Evolutionary conservation across 2,797 vertebrate species (phyloP).

Genomic region (Characodon lateralis): DNA sequence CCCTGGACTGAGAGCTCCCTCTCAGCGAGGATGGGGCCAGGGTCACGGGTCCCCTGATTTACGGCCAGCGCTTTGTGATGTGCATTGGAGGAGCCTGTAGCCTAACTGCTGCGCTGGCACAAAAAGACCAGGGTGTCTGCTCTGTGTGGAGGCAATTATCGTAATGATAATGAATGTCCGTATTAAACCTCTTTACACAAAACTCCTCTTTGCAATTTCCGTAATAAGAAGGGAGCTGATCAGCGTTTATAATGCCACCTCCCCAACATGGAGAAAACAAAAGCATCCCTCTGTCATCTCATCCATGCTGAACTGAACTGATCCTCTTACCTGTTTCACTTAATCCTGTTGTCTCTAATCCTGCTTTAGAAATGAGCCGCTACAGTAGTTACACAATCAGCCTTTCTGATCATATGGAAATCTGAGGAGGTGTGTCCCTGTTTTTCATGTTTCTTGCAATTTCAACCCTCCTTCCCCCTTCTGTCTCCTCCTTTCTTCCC

Average conservation of each 20-base stretch:
- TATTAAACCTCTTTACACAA: constrained; percentile 56
- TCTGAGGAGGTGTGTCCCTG: constrained; percentile 8
- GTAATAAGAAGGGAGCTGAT: constrained; percentile 51
- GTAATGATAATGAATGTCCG: constrained; percentile 70
- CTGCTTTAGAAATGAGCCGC: constrained; percentile 58
- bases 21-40: constrained; percentile 65
- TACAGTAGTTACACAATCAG: constrained; percentile 69
- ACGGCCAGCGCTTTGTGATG: constrained; percentile 69
- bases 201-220: constrained; percentile 51
- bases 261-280: constrained; percentile 62
- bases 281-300: constrained; percentile 63
- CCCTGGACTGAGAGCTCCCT: constrained; percentile 69
- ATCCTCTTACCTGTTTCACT: constrained; percentile 76
- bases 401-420: constrained; percentile 56
- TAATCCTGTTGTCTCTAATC: constrained; percentile 77
- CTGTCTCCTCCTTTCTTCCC: constrained; percentile 33
- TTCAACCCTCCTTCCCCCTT: constrained; percentile 12
- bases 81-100: constrained; percentile 54
- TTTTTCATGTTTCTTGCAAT: constrained; percentile 23
- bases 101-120: constrained; percentile 48
- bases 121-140: constrained; percentile 59
- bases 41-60: constrained; percentile 79
- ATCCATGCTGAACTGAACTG: constrained; percentile 58
- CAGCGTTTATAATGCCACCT: constrained; percentile 34
- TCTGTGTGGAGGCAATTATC: constrained; percentile 67